Evolutionary conservation across 1,140 invertebrate species (phyloP), one percentile per base, ranked within the genome.

Genomic region (Tyrophagus putrescentiae): DNA sequence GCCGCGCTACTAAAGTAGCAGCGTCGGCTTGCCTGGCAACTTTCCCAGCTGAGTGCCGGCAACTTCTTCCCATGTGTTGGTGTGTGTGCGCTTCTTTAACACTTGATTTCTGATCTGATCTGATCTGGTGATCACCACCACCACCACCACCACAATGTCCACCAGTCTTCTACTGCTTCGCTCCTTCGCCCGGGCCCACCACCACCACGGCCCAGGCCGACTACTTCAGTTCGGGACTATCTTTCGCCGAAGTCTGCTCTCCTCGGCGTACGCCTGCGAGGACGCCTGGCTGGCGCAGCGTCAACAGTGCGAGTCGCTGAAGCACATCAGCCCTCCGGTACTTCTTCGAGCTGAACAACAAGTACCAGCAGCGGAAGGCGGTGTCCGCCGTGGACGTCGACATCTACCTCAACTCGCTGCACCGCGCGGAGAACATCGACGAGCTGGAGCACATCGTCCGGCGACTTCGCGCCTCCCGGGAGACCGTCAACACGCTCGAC

Each of bases 381-480:
- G 39, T 64, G 3, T 25, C 31, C 11, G 36, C 60, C 5, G 39
- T 64, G 5, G 63, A 64, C 33, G 32, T 64, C 1, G 63, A 64
- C 41, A 50, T 64, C 4, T 64, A 48, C 32, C 58, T 60, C 6
- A 64, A 66, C 60, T 42, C 34, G n/a, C 62, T 65, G 31, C 57
- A 58, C 59, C 32, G 28, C 18, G 11, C 18, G 7, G 57, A 65
- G 34, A 67, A 72, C 27, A 62, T 79, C 3, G 80, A 84, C 16
- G 84, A 87, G 73, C 65, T 87, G 1, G 73, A 81, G 56, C 79
- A 81, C 54, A 66, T 86, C 16, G 62, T 84, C 4, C 74, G 82
- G 64, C 83, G 81, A 70, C 73, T 90, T 18, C 71, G 88, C 63
- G 70, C 80, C 54, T 82, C 80, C 13, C 73, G 78, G 34, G 80